Conservation (phyloP, 2,113 vertebrate genomes). For the Eleginops maclovinus region DNA sequence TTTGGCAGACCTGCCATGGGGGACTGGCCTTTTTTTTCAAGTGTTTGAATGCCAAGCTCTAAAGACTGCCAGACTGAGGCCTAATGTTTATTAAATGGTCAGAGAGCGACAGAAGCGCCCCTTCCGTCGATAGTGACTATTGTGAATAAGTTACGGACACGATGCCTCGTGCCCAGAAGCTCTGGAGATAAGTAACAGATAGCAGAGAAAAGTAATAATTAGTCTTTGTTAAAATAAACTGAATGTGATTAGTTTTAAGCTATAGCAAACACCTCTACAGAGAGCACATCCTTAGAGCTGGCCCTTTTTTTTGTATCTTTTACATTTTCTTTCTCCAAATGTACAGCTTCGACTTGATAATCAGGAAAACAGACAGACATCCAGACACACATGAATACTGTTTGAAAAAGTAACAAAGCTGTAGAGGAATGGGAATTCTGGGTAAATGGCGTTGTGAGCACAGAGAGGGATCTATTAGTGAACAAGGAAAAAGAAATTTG, state of each 20-base stretch:
- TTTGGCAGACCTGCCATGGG: slow-evolving; percentile 82
- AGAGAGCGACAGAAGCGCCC: slow-evolving; percentile 69
- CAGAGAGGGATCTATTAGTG: slow-evolving; percentile 40
- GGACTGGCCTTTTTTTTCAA: slow-evolving; percentile 71
- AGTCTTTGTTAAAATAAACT: slow-evolving; percentile 37
- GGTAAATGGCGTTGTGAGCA: slow-evolving; percentile 10
- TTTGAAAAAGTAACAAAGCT: slow-evolving; percentile 56
- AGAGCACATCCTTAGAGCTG: slow-evolving; percentile 82
- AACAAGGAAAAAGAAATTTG: slow-evolving; percentile 14
- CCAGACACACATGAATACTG: not conserved
- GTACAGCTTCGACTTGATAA: slow-evolving; percentile 87
- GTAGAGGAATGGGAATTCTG: slow-evolving; percentile 43
- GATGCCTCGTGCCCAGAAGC: slow-evolving; percentile 52
- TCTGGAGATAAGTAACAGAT: slow-evolving; percentile 35
- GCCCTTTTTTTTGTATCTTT: slow-evolving; percentile 52
- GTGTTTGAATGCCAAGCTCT: slow-evolving; percentile 84
- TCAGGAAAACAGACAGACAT: slow-evolving; percentile 20
- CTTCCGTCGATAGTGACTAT: slow-evolving; percentile 70
- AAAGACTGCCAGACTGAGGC: slow-evolving; percentile 83
- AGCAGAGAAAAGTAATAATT: slow-evolving; percentile 30
- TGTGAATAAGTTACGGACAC: slow-evolving; percentile 61
- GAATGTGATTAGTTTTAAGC: slow-evolving; percentile 49
- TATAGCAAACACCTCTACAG: slow-evolving; percentile 60
- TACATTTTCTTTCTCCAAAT: slow-evolving; percentile 15
- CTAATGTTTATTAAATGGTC: slow-evolving; percentile 52